phyloP scores from a whole-genome alignment of 2,113 vertebrate species.

The Salvelinus sp. region DNA sequence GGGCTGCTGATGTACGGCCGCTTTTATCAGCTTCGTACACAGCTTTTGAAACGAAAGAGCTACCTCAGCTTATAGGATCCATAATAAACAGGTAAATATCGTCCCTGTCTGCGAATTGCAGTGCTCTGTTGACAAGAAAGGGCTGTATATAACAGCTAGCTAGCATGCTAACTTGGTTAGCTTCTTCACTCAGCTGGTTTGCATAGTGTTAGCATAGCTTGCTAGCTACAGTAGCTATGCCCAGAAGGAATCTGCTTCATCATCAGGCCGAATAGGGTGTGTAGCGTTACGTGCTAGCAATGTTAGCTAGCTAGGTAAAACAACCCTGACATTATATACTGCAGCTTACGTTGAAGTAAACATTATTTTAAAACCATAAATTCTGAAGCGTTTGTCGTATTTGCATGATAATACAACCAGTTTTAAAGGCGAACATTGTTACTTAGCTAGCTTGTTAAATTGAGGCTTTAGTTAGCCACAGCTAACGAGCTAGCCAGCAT shows the following conservation, averaged over 20 bases:
- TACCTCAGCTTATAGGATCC: constrained; percentile 93
- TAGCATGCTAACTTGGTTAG: not conserved
- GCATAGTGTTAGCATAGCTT: not conserved
- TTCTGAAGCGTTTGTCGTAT: no score
- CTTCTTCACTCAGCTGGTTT: not conserved
- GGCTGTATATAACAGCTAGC: not conserved
- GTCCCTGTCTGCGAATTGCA: constrained; percentile 45
- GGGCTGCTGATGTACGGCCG: constrained; percentile 93
- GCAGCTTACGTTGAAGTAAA: no score
- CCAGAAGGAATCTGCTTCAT: constrained; percentile 72
- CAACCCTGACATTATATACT: no score
- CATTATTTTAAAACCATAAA: no score
- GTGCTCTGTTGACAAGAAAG: not conserved
- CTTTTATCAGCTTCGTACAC: constrained; percentile 95
- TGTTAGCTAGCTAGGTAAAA: constrained; percentile 1
- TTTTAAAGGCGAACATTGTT: no score
- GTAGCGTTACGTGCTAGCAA: constrained; percentile 50
- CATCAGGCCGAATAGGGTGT: constrained; percentile 61
- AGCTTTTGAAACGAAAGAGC: constrained; percentile 95
- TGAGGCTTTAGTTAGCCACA: no score
- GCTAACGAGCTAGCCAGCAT: no score
- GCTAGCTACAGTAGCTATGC: constrained; percentile 1
- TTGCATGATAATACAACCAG: no score
- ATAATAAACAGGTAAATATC: constrained; percentile 90
- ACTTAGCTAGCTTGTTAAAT: no score